Evolutionary conservation across 2,888 invertebrate genomes (phyloP).

Genomic region (Cartodere bifasciata): DNA sequence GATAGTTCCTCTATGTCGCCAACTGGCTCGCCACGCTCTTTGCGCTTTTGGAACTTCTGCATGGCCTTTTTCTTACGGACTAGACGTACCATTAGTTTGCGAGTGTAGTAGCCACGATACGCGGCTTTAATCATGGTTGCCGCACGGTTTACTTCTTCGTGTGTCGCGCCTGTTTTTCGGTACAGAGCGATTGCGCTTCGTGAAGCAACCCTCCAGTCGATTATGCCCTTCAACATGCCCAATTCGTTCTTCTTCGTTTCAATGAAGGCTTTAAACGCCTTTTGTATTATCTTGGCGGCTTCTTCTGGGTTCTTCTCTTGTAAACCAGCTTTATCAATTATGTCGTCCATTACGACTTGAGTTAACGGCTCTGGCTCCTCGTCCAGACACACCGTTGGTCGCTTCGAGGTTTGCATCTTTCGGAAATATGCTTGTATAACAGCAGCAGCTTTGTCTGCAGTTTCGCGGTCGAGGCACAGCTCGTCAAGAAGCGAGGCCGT

Average conservation of each 20-base stretch:
- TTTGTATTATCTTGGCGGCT: slow-evolving; percentile 29
- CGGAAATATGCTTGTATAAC: slow-evolving; percentile 28
- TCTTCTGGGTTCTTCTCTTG: slow-evolving; percentile 16
- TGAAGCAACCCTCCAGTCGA: slow-evolving; percentile 34
- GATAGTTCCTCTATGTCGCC: too few species aligned
- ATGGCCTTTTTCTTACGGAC: too few species aligned
- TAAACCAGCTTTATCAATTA: slow-evolving; percentile 21
- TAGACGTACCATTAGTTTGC: slow-evolving; percentile 24
- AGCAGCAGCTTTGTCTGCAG: slow-evolving; percentile 25
- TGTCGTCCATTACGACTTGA: slow-evolving; percentile 23
- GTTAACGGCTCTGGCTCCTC: slow-evolving; percentile 1
- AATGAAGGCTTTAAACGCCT: slow-evolving; percentile 25
- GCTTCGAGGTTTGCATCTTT: slow-evolving; percentile 17
- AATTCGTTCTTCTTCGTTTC: slow-evolving; percentile 21
- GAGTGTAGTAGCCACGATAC: slow-evolving; percentile 33
- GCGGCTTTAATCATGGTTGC: slow-evolving; percentile 34
- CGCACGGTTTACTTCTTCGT: slow-evolving; percentile 31
- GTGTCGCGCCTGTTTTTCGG: slow-evolving; percentile 28
- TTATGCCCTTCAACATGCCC: slow-evolving; percentile 27
- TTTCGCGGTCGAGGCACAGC: slow-evolving; percentile 26
- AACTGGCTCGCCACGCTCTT: too few species aligned
- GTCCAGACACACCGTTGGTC: slow-evolving; percentile 2
- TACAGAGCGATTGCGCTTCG: slow-evolving; percentile 30
- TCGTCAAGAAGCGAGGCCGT: slow-evolving; percentile 25
- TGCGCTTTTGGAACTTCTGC: too few species aligned